Evolutionary conservation across 2,113 vertebrate species (phyloP).

Genomic region (Esox niger): DNA sequence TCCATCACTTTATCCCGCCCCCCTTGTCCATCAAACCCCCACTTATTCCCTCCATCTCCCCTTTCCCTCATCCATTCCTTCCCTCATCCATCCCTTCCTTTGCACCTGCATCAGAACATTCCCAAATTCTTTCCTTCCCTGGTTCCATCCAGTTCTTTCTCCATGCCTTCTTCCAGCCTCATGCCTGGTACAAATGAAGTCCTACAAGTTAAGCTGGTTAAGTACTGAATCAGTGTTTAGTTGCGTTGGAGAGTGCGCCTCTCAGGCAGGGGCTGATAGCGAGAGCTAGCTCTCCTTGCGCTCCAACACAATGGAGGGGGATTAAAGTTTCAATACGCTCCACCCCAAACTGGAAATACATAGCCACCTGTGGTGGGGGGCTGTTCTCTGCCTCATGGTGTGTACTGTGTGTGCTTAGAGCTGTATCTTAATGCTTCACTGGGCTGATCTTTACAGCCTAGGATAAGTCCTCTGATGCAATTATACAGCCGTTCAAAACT

Average conservation of each 20-base stretch:
- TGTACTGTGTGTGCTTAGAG: background rate
- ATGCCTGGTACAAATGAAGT: background rate
- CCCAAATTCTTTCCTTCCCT: too few relatives aligned
- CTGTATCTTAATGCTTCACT: background rate
- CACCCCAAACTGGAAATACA: background rate
- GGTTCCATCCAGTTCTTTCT: too few relatives aligned
- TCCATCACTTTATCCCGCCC: too few relatives aligned
- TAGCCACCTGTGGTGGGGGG: background rate
- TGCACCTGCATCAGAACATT: too few relatives aligned
- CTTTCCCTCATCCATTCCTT: too few relatives aligned
- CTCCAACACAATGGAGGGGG: background rate
- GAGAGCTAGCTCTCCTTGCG: background rate
- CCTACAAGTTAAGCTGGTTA: conserved; percentile 13
- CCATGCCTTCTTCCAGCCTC: background rate
- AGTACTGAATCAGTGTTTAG: background rate
- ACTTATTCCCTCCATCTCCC: too few relatives aligned
- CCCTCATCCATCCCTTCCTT: too few relatives aligned
- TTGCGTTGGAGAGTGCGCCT: background rate
- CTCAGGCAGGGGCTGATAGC: background rate
- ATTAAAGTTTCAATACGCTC: background rate
- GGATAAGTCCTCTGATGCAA: conserved; percentile 10
- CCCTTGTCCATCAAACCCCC: too few relatives aligned
- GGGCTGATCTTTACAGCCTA: background rate
- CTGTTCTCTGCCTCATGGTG: background rate
- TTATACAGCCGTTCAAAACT: background rate